These are phyloP conservation scores for Cephus pulcher DNA, from an alignment of 2,888 invertebrate species.

Conservation along the genomic window DNA sequence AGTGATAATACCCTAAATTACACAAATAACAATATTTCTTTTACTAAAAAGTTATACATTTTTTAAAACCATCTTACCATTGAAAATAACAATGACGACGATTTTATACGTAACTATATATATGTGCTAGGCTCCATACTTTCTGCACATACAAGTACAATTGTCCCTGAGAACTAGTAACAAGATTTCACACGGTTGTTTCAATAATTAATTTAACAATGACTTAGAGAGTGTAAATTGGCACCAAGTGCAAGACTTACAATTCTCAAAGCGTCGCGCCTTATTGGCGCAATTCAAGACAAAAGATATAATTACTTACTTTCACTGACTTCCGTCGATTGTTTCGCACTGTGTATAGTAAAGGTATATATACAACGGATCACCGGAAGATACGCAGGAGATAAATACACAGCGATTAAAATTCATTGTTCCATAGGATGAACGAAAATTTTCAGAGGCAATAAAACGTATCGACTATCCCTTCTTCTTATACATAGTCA, in stretches of 20 bases:
- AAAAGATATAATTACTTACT: conserved; percentile 16
- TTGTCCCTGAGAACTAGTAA: neutral
- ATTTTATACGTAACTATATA: neutral
- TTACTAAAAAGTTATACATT: neutral
- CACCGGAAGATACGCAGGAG: neutral
- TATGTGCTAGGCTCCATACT: neutral
- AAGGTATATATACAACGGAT: neutral
- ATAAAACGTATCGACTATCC: neutral
- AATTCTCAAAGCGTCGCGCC: neutral
- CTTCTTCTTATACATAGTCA: neutral
- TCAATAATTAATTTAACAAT: neutral
- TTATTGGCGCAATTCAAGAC: conserved; percentile 1
- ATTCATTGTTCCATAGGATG: neutral
- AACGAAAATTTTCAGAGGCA: neutral
- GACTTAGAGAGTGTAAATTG: neutral
- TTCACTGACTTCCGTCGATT: conserved; percentile 31
- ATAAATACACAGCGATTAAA: conserved; percentile 5
- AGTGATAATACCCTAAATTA: neutral
- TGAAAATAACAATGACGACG: neutral
- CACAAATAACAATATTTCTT: neutral
- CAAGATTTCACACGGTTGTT: neutral
- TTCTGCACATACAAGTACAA: neutral
- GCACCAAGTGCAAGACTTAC: neutral
- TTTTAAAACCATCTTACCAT: neutral
- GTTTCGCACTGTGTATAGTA: conserved; percentile 5